phyloP scores from a whole-genome alignment of 2,888 invertebrate species.

The Archips xylosteana region DNA sequence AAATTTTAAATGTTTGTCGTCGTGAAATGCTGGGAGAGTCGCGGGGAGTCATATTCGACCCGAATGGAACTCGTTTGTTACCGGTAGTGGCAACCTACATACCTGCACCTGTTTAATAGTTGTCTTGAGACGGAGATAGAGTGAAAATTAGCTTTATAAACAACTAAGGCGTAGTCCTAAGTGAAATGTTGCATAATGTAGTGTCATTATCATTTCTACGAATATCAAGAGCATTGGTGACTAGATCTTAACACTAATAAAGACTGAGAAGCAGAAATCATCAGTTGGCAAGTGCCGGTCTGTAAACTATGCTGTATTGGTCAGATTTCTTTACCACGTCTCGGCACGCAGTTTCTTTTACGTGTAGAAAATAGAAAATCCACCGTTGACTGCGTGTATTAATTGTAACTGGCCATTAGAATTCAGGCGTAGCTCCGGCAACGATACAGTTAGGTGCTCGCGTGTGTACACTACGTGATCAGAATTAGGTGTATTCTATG shows the following conservation, averaged over 20 bases:
- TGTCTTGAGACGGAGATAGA: constrained; percentile 38
- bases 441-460: constrained; percentile 79
- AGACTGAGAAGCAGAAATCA: constrained; percentile 23
- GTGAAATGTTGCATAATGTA: constrained; percentile 33
- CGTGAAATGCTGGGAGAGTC: constrained; percentile 81
- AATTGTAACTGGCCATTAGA: constrained; percentile 81
- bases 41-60: constrained; percentile 77
- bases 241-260: background rate
- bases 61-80: constrained; percentile 77
- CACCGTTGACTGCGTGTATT: constrained; percentile 83
- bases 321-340: constrained; percentile 76
- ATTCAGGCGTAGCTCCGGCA: constrained; percentile 74
- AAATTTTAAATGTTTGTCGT: constrained; percentile 82
- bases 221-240: constrained; percentile 3
- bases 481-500: constrained; percentile 69
- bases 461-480: constrained; percentile 76
- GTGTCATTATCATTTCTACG: constrained; percentile 2
- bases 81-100: constrained; percentile 56
- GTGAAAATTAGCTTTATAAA: constrained; percentile 28
- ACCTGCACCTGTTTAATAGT: constrained; percentile 53
- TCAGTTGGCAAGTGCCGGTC: constrained; percentile 20
- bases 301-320: constrained; percentile 55
- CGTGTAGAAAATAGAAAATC: constrained; percentile 85
- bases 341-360: constrained; percentile 82
- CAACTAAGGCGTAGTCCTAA: constrained; percentile 8